These are phyloP conservation scores for Adelognathus sp. DNA, from an alignment of 2,888 invertebrate genomes.

Conservation along the genomic window DNA sequence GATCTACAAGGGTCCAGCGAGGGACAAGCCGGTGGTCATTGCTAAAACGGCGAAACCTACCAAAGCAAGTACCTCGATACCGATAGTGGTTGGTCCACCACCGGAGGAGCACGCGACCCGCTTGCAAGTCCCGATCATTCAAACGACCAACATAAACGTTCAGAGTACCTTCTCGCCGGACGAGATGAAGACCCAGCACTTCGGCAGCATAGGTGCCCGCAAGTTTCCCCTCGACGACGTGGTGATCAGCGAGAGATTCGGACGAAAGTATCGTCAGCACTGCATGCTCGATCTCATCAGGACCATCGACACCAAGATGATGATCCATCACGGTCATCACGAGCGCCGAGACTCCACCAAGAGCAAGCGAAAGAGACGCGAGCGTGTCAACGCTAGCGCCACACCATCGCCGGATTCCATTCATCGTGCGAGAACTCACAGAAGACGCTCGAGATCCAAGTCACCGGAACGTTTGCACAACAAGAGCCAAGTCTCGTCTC, in stretches of 20 bases:
- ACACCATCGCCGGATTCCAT: slow-evolving; percentile 70
- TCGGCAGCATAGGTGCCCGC: slow-evolving; percentile 15
- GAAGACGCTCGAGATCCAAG: slow-evolving; percentile 64
- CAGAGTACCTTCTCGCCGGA: slow-evolving; percentile 63
- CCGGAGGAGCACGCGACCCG: slow-evolving; percentile 54
- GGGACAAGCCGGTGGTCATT: slow-evolving; percentile 38
- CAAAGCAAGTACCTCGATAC: slow-evolving; percentile 34
- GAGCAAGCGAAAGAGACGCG: slow-evolving; percentile 62
- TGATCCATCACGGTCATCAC: slow-evolving; percentile 66
- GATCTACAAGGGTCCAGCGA: slow-evolving; percentile 72
- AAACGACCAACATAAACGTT: slow-evolving; percentile 64
- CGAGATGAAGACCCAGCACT: slow-evolving; percentile 44
- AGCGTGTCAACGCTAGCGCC: slow-evolving; percentile 50
- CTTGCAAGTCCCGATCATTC: slow-evolving; percentile 64
- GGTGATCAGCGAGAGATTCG: slow-evolving; percentile 60
- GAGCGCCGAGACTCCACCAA: slow-evolving; percentile 62
- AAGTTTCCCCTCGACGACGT: slow-evolving; percentile 42
- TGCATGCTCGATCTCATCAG: slow-evolving; percentile 76
- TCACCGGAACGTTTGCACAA: slow-evolving; percentile 65
- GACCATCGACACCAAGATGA: slow-evolving; percentile 76
- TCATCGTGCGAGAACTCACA: slow-evolving; percentile 53
- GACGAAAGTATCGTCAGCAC: slow-evolving; percentile 66
- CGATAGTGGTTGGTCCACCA: slow-evolving; percentile 49
- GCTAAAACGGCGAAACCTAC: slow-evolving; percentile 12
- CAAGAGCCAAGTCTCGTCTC: slow-evolving; percentile 29